Evolutionary conservation across 2,113 vertebrate species (phyloP), one percentile per base, ranked within the genome.

Genomic region (Crotophaga sulcirostris): DNA sequence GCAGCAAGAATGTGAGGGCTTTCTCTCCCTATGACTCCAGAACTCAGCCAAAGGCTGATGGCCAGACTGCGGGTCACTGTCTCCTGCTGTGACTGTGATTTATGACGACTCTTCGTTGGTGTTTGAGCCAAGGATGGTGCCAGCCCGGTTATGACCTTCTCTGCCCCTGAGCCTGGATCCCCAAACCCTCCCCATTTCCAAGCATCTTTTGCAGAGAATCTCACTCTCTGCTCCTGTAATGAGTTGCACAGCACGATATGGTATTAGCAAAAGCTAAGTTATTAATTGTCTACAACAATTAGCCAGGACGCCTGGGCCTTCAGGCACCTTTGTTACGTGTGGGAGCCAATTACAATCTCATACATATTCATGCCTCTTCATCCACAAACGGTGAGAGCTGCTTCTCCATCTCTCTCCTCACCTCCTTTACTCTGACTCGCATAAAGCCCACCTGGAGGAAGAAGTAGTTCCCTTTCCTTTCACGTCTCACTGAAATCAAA

Each of bases 281-380:
- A 98, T 98, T 98, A 98, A 98, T 98, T 98, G 97, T 96, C 96
- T 98, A 91, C 97, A 97, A 98, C 98, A 98, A 98, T 98, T 98
- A 98, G 97, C 79, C 94, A 84, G 74, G 91, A 94, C 3, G 74
- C 96, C 69, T 91, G 95, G 96, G 97, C 95, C 96, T 96, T 87
- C 93, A 93, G 97, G 97, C 96, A 75, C 93, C 93, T 84, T 64
- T 55, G 84, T 94, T 97, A 78, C 14, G 33, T 82, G 85, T 89
- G 70, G 81, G 75, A 97, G 94, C 96, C 97, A 97, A 96, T 98
- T 98, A 97, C 63, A 97, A 66, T 11, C 82, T 96, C 34, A 87
- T 97, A 60, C 94, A 96, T 96, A 98, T 98, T 97, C 97, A 97
- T 91, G 9, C 23, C 10, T 56, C 82, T 93, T 90, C 93, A 92